These are phyloP conservation scores for Zhuqinia jingwanae DNA, from an alignment of 2,888 invertebrate genomes.

Conservation along the genomic window DNA sequence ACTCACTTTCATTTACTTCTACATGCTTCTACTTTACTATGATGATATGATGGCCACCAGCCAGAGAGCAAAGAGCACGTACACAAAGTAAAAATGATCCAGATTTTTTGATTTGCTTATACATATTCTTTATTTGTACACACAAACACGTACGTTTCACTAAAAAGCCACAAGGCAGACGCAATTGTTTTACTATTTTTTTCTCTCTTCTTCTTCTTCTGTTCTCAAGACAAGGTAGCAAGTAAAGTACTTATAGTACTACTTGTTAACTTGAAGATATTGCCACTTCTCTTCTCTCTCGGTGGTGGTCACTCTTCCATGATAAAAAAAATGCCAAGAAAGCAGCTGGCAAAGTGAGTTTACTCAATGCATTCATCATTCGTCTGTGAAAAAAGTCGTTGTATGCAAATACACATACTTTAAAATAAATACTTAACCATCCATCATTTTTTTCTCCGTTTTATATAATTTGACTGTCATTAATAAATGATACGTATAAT, in stretches of 20 bases:
- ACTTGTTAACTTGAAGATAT: neutral
- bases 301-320: slow-evolving; percentile 69
- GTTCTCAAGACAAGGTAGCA: too few relatives aligned
- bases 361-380: slow-evolving; percentile 40
- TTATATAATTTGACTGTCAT: slow-evolving; percentile 59
- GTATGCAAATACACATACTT: slow-evolving; percentile 23
- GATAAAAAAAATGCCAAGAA: slow-evolving; percentile 35
- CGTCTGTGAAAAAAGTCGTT: slow-evolving; percentile 4
- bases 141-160: neutral
- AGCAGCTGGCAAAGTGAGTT: slow-evolving; percentile 26
- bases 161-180: slow-evolving; percentile 57
- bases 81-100: slow-evolving; percentile 42
- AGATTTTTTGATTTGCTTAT: slow-evolving; percentile 21
- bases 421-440: slow-evolving; percentile 23
- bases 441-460: slow-evolving; percentile 37
- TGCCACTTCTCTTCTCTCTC: slow-evolving; percentile 66
- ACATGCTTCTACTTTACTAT: neutral
- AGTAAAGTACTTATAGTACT: too few relatives aligned
- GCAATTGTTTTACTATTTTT: neutral
- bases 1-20: slow-evolving; percentile 32
- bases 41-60: slow-evolving; percentile 20
- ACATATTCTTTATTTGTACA: neutral
- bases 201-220: neutral
- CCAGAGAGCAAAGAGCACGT: slow-evolving; percentile 31
- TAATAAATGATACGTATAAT: slow-evolving; percentile 56